Conservation (phyloP, 2,113 vertebrate genomes). For the Pomatorhinus ruficollis region DNA sequence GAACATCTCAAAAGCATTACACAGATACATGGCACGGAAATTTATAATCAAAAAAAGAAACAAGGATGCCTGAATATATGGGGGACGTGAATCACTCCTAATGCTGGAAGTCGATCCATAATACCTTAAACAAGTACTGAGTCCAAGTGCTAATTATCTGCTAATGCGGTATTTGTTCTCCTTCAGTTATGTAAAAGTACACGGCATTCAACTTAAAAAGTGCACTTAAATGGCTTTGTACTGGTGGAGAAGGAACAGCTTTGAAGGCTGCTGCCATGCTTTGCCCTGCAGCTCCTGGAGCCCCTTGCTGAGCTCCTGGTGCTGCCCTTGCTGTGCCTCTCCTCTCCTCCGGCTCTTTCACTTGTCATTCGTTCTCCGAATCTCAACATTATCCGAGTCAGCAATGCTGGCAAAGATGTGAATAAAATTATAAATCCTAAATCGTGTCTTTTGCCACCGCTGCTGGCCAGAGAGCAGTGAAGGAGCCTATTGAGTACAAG, state of each 20-base stretch:
- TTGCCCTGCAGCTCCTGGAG: not conserved
- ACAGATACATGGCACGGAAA: not conserved
- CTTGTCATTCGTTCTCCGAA: not conserved
- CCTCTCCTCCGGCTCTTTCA: not conserved
- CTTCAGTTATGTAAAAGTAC: slow-evolving; percentile 52
- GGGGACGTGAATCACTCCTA: not conserved
- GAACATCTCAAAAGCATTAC: not conserved
- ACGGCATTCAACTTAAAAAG: slow-evolving; percentile 12
- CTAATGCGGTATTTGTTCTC: slow-evolving; percentile 46
- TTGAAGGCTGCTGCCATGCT: not conserved
- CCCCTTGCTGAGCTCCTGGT: not conserved
- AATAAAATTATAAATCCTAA: not conserved
- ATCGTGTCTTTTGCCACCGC: not conserved
- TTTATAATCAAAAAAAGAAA: not conserved
- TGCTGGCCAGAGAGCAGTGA: not conserved
- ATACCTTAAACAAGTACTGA: slow-evolving; percentile 36
- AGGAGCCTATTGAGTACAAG: not conserved
- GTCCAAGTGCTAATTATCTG: slow-evolving; percentile 43
- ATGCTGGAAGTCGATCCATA: not conserved
- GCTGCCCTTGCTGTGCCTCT: not conserved
- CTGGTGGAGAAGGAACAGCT: not conserved
- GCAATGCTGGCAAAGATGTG: not conserved
- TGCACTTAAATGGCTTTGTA: not conserved
- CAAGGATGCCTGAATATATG: not conserved
- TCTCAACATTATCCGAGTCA: not conserved